A percentile compares a stretch with the other conserved stretches of the same genome.
Conservation (phyloP, 2,888 invertebrate genomes). For the Cetonia aurata region DNA sequence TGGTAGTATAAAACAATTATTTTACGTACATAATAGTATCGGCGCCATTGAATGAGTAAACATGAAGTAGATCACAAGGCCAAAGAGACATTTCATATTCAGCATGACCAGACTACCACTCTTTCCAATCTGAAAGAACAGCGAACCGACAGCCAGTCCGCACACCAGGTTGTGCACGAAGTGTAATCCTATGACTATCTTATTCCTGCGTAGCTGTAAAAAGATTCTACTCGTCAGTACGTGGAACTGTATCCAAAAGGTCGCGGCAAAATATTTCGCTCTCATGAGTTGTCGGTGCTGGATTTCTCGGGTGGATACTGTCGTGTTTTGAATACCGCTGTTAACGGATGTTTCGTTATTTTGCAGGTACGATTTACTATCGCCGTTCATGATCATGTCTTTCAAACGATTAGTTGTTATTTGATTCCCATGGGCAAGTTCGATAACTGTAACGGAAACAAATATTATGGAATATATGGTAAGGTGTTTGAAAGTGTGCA, state of each 20-base stretch:
- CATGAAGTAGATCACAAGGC: conserved; percentile 33
- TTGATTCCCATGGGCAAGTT: conserved; percentile 24
- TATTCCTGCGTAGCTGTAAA: conserved; percentile 39
- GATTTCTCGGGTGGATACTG: not conserved
- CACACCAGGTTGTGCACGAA: conserved; percentile 41
- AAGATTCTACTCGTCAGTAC: conserved; percentile 36
- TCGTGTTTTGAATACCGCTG: too few species aligned
- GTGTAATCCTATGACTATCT: conserved; percentile 36
- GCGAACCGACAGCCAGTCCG: conserved; percentile 28
- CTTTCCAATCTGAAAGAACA: conserved; percentile 42
- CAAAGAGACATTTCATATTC: conserved; percentile 34
- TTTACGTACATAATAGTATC: conserved; percentile 44
- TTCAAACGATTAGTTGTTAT: conserved; percentile 8
- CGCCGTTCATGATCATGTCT: conserved; percentile 15
- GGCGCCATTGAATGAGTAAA: conserved; percentile 42
- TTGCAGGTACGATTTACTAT: not conserved
- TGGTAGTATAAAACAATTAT: too few species aligned
- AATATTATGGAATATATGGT: too few species aligned
- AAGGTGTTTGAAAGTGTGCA: too few species aligned
- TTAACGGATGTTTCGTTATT: not conserved
- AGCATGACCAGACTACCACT: conserved; percentile 8
- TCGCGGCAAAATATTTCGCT: conserved; percentile 17
- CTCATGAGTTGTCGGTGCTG: not conserved
- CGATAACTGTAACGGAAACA: conserved; percentile 34
- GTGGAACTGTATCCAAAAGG: conserved; percentile 41